Conservation (phyloP, 2,888 invertebrate species). For the Linnaemya tessellans region DNA sequence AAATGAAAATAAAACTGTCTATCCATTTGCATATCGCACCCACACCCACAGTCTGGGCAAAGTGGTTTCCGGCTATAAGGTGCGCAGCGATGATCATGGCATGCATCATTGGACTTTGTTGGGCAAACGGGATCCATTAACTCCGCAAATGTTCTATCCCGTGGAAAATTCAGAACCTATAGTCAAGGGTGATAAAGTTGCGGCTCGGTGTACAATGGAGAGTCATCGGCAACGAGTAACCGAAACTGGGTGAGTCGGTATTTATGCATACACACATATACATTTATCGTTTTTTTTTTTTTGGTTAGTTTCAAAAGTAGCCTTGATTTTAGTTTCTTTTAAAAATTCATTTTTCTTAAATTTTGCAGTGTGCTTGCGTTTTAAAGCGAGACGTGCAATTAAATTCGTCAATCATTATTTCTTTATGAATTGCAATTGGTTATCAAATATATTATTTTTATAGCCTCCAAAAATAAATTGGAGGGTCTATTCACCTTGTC, state of each 20-base stretch:
- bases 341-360: no score
- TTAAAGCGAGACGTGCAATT: no score
- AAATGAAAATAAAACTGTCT: slow-evolving; percentile 90
- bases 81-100: slow-evolving; percentile 85
- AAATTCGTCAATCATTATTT: no score
- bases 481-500: no score
- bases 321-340: no score
- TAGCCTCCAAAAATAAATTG: no score
- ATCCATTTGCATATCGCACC: slow-evolving; percentile 97
- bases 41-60: slow-evolving; percentile 96
- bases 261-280: no score
- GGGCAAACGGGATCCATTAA: slow-evolving; percentile 93
- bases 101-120: slow-evolving; percentile 91
- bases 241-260: slow-evolving; percentile 87
- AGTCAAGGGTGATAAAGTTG: slow-evolving; percentile 88
- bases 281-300: no score
- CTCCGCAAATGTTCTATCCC: slow-evolving; percentile 98
- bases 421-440: no score
- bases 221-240: slow-evolving; percentile 87
- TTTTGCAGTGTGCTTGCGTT: no score
- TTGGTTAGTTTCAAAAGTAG: no score
- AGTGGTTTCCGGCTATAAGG: slow-evolving; percentile 92
- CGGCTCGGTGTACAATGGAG: slow-evolving; percentile 96
- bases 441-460: no score
- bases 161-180: slow-evolving; percentile 87